Conservation (phyloP, 2,797 vertebrate species). For the Coccyzus lansbergi region DNA sequence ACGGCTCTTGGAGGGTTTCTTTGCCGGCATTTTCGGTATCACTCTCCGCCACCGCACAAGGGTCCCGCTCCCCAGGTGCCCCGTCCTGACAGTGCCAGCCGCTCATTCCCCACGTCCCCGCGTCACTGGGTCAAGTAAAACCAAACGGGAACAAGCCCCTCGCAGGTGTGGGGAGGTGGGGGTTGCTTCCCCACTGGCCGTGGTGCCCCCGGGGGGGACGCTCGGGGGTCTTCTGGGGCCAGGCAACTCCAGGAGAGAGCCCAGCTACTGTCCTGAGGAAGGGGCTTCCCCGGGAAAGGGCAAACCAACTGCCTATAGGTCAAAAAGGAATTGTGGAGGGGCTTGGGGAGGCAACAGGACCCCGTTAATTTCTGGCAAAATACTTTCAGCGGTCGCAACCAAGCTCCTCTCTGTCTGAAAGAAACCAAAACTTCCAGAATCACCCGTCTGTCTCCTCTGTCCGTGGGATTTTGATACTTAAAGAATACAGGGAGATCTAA, state of each 20-base stretch:
- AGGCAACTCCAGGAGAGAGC: no score
- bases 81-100: no score
- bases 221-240: no score
- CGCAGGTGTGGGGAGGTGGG: fast-evolving
- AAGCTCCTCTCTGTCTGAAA: background rate
- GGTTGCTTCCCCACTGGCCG: no score
- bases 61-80: no score
- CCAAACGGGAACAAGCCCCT: fast-evolving
- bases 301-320: no score
- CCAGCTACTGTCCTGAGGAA: no score
- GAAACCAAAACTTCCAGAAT: background rate
- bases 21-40: no score
- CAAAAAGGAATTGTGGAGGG: background rate
- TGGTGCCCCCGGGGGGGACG: no score
- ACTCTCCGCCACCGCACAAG: no score
- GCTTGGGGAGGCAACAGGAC: no score
- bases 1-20: no score
- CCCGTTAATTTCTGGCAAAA: background rate
- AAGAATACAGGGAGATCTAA: background rate
- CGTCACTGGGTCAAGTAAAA: fast-evolving
- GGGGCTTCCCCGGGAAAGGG: background rate
- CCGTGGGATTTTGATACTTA: background rate
- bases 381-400: background rate
- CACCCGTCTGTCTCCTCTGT: background rate
- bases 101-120: background rate